phyloP scores from a whole-genome alignment of 1,140 invertebrate species.

The Scaptomyza montana region DNA sequence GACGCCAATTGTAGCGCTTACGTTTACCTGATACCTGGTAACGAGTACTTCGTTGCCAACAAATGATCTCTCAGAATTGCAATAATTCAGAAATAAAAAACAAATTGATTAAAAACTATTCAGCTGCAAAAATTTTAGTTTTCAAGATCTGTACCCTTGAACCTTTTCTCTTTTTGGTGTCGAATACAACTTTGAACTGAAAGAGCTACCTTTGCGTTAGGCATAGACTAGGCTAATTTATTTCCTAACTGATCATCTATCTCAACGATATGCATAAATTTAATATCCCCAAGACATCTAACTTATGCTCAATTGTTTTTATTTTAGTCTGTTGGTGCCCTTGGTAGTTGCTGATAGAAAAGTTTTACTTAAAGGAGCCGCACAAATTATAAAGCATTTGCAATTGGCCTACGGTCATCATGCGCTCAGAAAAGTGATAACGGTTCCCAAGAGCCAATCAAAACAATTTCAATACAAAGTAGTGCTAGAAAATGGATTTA shows the following conservation, averaged over 20 bases:
- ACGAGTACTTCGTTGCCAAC: neutral
- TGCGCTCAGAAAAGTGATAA: constrained; percentile 8
- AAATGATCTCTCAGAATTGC: no score
- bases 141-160: no score
- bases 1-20: constrained; percentile 48
- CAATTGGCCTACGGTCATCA: constrained; percentile 47
- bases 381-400: constrained; percentile 64
- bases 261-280: neutral
- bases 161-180: no score
- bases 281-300: neutral
- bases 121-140: no score
- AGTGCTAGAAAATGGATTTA: neutral
- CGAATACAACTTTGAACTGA: no score
- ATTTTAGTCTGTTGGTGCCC: constrained; percentile 5
- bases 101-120: no score
- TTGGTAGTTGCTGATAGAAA: constrained; percentile 63
- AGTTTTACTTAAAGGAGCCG: constrained; percentile 64
- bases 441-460: constrained; percentile 17
- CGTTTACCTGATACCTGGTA: constrained; percentile 33
- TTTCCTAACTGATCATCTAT: no score
- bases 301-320: neutral
- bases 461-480: neutral
- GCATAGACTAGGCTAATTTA: neutral
- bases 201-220: no score
- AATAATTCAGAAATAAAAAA: no score